Percentiles rank a stretch among this genome's conserved stretches.
These are phyloP conservation scores for Myocastor coypus DNA, from an alignment of 2,113 vertebrate genomes.

Conservation along the genomic window DNA sequence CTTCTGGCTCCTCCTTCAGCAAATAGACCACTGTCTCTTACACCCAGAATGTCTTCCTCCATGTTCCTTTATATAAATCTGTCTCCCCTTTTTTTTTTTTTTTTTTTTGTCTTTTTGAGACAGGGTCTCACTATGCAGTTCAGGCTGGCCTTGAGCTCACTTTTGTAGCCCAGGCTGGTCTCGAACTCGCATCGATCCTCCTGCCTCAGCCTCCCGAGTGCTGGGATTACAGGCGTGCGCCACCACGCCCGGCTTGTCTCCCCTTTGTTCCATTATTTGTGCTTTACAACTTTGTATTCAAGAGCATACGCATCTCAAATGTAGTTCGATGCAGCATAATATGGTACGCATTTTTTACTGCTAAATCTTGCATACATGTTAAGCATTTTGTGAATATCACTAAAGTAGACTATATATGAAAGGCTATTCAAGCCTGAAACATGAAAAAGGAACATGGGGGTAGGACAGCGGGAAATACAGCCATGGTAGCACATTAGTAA, in stretches of 20 bases:
- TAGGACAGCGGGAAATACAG: neutral
- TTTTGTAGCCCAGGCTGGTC: no score
- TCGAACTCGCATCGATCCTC: no score
- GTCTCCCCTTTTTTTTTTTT: conserved; percentile 6
- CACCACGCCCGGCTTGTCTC: no score
- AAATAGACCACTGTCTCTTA: neutral
- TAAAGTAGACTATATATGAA: neutral
- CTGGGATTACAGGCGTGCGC: no score
- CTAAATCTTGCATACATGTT: neutral
- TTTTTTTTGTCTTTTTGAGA: no score
- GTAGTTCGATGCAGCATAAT: neutral
- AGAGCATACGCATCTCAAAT: neutral
- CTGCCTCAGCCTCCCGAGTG: no score
- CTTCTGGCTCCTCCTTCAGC: neutral
- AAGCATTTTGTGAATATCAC: conserved; percentile 4
- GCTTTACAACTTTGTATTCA: neutral
- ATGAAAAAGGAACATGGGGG: neutral
- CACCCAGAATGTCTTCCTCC: neutral
- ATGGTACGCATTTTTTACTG: neutral
- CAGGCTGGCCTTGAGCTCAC: no score
- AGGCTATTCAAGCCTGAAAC: neutral
- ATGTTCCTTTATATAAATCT: neutral
- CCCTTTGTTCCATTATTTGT: conserved; percentile 1
- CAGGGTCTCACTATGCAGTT: no score
- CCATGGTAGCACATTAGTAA: neutral